A percentile compares a stretch with the other conserved stretches of the same genome.
These are phyloP conservation scores for Pardosa pseudoannulata DNA, from an alignment of 2,888 invertebrate species.

Conservation along the genomic window DNA sequence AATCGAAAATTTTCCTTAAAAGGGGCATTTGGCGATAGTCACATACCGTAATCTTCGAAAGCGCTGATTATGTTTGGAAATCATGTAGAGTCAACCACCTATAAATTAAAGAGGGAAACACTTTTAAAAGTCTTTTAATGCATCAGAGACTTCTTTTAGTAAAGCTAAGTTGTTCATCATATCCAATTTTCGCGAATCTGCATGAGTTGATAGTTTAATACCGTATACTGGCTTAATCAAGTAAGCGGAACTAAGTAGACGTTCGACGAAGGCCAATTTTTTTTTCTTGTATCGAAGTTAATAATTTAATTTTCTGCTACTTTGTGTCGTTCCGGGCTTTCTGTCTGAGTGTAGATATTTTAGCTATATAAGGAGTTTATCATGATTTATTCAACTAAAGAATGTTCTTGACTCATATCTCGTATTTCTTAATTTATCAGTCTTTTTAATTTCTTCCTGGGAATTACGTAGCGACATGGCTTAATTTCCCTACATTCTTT, in stretches of 20 bases:
- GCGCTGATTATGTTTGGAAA: too few relatives aligned
- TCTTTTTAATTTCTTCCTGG: too few relatives aligned
- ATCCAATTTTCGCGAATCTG: slow-evolving; percentile 5
- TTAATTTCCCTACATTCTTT: too few relatives aligned
- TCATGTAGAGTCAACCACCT: too few relatives aligned
- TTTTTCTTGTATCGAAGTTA: neutral
- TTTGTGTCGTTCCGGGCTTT: neutral
- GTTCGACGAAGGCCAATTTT: slow-evolving; percentile 6
- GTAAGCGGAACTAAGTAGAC: slow-evolving; percentile 58
- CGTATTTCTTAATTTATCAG: neutral
- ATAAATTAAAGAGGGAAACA: too few relatives aligned
- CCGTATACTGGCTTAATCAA: slow-evolving; percentile 18
- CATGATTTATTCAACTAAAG: neutral
- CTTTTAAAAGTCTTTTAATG: too few relatives aligned
- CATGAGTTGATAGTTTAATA: slow-evolving; percentile 14
- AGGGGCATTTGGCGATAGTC: too few relatives aligned
- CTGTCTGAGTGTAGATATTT: neutral
- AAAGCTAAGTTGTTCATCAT: too few relatives aligned
- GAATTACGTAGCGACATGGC: too few relatives aligned
- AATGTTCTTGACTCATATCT: neutral
- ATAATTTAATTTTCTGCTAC: neutral
- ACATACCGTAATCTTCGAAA: too few relatives aligned
- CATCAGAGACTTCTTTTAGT: too few relatives aligned
- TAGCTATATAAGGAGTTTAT: neutral
- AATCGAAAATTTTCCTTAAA: too few relatives aligned